Base-by-base conservation (phyloP, 2,113 vertebrate species). In the Riparia riparia region DNA sequence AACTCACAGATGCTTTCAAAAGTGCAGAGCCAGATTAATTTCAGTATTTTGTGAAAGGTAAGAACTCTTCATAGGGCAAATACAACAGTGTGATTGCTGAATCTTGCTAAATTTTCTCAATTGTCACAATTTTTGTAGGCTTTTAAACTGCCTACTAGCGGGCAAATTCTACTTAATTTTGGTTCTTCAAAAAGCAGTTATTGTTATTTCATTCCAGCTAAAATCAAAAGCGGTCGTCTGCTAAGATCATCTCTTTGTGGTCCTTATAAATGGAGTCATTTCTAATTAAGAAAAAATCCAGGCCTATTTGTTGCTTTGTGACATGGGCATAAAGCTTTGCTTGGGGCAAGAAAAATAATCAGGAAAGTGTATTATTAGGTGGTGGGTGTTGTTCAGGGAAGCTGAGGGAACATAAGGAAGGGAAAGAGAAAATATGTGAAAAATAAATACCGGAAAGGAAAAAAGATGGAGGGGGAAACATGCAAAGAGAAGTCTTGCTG, bases 141-240 rank as follows among this genome's bases (percentile, higher is more conserved):
- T 93, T 91, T 85, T 72, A 80, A 94, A 65, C 63, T 87, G 86
- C 89, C 41, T 84, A 54, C 91, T 89, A 74, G 93, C 89, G 84
- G 69, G 61, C 77, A 89, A 86, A 53, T 82, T 86, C 63, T 94
- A 2, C 60, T 93, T 95, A 29, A 54, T 92, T 95, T 82, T 54
- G 65, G 41, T 89, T 86, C 69, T 90, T 92, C 81, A 86, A 89
- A 95, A 97, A 95, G 47, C 39, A 54, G 26, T 92, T 93, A 53
- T 34, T 95, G 83, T 87, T 96, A 65, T 25, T 95, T 90, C 63
- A 42, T 87, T 85, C 84, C 89, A 93, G n/a, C 54, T 77, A 68
- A 95, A 96, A 94, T 79, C 73, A 93, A 87, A 95, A 93, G 71
- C 58, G 68, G 61, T 76, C 89, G 32, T 85, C 90, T 88, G 72